Conservation (phyloP, 2,888 invertebrate genomes). For the Macrophya annulata region DNA sequence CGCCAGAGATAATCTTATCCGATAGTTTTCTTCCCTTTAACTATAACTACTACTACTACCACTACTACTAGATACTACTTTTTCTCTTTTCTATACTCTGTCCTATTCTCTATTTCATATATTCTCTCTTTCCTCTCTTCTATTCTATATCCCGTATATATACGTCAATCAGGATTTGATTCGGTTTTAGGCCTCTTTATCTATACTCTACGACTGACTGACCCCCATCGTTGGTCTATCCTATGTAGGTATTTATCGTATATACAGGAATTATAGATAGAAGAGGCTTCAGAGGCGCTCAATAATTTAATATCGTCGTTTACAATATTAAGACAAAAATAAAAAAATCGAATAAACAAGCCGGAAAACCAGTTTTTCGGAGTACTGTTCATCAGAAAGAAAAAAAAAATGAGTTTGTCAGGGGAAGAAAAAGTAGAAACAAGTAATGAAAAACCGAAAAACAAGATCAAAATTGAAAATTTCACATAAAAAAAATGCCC, state of each 20-base stretch:
- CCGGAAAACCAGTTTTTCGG: no score
- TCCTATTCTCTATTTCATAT: no score
- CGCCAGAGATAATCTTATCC: slow-evolving; percentile 77
- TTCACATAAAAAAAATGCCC: no score
- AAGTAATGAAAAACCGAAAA: no score
- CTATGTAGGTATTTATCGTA: slow-evolving; percentile 62
- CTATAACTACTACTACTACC: background rate
- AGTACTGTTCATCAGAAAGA: no score
- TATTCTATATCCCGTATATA: slow-evolving; percentile 62
- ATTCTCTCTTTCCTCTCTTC: background rate
- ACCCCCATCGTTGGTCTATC: slow-evolving; percentile 57
- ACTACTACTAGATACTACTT: background rate
- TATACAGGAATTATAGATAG: no score
- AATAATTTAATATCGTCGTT: slow-evolving; percentile 7
- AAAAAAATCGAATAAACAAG: no score
- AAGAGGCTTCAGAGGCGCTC: no score
- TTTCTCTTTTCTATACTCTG: background rate
- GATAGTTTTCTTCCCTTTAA: slow-evolving; percentile 75
- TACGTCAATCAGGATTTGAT: slow-evolving; percentile 79
- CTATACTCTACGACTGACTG: slow-evolving; percentile 59
- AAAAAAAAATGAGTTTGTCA: slow-evolving; percentile 72
- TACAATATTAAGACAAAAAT: slow-evolving; percentile 64
- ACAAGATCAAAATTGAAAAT: no score
- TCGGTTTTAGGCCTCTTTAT: slow-evolving; percentile 75
- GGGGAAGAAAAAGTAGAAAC: no score